phyloP scores from a whole-genome alignment of 2,888 invertebrate species.

The Megaustenia siamemsis region DNA sequence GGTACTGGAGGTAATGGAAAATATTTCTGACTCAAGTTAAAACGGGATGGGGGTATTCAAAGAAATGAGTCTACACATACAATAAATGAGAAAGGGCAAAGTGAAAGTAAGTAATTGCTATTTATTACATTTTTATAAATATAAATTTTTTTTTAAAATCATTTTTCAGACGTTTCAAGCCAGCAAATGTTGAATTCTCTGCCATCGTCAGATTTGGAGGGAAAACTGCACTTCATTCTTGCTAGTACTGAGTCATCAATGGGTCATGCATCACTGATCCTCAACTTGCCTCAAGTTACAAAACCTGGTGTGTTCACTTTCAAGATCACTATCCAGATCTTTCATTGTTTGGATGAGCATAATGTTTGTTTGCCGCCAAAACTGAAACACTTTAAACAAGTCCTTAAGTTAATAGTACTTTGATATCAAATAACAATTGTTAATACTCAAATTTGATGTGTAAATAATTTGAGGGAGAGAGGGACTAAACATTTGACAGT shows the following conservation, averaged over 20 bases:
- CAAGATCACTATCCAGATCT: constrained; percentile 52
- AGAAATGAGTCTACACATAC: no score
- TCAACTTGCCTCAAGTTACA: constrained; percentile 20
- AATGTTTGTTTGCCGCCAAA: constrained; percentile 43
- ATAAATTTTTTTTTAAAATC: neutral
- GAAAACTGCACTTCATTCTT: constrained; percentile 33
- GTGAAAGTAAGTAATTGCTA: neutral
- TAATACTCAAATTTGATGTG: no score
- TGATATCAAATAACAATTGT: no score
- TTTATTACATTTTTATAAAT: neutral
- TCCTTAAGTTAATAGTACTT: neutral
- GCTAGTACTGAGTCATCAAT: neutral
- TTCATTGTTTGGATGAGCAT: constrained; percentile 50
- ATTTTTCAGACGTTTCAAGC: constrained; percentile 38
- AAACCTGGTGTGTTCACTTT: constrained; percentile 32
- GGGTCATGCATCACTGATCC: constrained; percentile 15
- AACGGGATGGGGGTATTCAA: no score
- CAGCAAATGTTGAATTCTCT: constrained; percentile 20
- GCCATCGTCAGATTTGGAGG: constrained; percentile 34
- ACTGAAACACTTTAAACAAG: constrained; percentile 42
- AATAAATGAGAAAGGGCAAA: no score
- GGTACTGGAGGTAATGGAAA: no score
- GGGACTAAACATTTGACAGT: no score
- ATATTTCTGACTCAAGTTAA: no score
- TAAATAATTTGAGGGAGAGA: no score